These are phyloP conservation scores for Platorchestia sp. DNA, from an alignment of 1,140 invertebrate species.

Conservation along the genomic window DNA sequence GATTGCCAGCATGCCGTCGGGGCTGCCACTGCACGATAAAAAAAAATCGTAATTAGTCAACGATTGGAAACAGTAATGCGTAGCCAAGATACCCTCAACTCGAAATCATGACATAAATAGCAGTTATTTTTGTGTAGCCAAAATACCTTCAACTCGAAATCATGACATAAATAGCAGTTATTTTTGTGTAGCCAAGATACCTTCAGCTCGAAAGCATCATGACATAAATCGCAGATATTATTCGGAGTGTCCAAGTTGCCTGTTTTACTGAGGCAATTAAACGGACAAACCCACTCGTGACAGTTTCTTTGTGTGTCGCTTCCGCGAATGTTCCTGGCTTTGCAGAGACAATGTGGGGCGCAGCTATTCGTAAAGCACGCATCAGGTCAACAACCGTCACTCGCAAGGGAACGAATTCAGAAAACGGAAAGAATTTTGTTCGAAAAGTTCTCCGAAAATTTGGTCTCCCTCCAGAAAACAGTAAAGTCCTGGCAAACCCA, in stretches of 20 bases:
- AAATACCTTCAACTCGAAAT: not conserved
- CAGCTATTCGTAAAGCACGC: not conserved
- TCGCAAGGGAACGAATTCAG: not conserved
- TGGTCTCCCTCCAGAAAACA: not conserved
- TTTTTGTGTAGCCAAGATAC: not conserved
- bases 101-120: not conserved
- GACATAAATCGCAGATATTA: too few species aligned
- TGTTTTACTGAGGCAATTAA: too few species aligned
- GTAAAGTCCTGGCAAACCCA: not conserved
- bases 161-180: not conserved
- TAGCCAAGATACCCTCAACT: not conserved
- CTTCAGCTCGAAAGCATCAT: not conserved
- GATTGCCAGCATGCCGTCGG: constrained; percentile 62
- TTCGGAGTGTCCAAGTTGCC: not conserved
- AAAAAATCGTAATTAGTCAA: not conserved
- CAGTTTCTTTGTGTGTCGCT: not conserved
- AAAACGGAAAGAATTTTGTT: not conserved
- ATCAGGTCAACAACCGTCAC: not conserved
- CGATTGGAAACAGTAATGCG: not conserved
- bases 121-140: not conserved
- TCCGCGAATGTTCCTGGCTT: not conserved
- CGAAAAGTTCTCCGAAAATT: not conserved
- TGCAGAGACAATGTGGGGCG: too few species aligned
- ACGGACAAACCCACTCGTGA: too few species aligned
- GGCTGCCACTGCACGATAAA: constrained; percentile 58